Conservation (phyloP, 2,797 vertebrate genomes). For the Eutrigla gurnardus region DNA sequence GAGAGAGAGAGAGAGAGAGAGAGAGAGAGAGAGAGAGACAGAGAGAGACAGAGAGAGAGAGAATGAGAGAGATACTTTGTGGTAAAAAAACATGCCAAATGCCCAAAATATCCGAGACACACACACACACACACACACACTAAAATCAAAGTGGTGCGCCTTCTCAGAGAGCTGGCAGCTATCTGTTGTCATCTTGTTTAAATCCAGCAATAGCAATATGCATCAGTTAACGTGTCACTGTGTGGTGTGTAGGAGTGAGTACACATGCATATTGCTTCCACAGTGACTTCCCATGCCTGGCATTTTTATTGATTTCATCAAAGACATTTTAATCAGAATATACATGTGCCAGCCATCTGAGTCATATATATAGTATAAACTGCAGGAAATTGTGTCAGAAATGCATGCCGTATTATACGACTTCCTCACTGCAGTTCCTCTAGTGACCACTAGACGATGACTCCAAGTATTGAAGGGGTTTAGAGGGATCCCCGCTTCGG, state of each 20-base stretch:
- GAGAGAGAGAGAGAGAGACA: constrained; percentile 16
- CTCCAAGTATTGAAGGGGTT: neutral
- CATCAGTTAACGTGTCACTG: constrained; percentile 40
- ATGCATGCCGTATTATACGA: too few relatives aligned
- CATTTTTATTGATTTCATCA: constrained; percentile 2
- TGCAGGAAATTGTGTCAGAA: neutral
- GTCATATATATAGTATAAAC: constrained; percentile 8
- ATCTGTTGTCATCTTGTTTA: constrained; percentile 55
- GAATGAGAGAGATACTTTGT: constrained; percentile 23
- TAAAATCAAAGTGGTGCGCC: constrained; percentile 26
- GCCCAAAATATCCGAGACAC: constrained; percentile 39
- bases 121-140: constrained; percentile 16
- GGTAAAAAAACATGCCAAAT: constrained; percentile 32
- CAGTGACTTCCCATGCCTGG: constrained; percentile 14
- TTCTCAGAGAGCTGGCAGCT: constrained; percentile 39
- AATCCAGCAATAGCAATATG: constrained; percentile 25
- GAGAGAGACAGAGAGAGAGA: neutral
- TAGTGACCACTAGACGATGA: constrained; percentile 23
- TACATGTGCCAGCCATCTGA: neutral
- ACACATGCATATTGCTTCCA: constrained; percentile 8
- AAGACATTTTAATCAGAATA: constrained; percentile 10
- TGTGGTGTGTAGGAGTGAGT: constrained; percentile 9
- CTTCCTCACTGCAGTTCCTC: neutral
- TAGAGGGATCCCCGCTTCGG: neutral
- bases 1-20: neutral